phyloP scores from a whole-genome alignment of 2,113 vertebrate species.

The Boulengerochromis microlepis region DNA sequence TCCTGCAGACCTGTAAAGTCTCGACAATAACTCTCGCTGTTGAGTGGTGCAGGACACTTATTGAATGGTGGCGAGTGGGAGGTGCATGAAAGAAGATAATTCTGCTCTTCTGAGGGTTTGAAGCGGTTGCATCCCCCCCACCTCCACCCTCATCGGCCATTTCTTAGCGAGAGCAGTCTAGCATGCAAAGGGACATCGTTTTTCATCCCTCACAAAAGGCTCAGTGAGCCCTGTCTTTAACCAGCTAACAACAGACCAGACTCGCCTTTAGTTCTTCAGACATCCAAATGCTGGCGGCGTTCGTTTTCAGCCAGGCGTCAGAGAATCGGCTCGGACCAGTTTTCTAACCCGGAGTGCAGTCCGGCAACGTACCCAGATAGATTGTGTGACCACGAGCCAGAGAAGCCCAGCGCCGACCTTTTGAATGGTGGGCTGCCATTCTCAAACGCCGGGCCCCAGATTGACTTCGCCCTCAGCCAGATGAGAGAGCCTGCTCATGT shows the following conservation, averaged over 20 bases:
- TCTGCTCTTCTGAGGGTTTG: constrained; percentile 11
- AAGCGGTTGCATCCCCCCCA: not conserved
- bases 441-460: constrained; percentile 29
- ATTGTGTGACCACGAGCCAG: constrained; percentile 27
- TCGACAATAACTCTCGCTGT: constrained; percentile 16
- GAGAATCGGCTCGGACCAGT: not conserved
- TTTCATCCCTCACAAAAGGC: constrained; percentile 50
- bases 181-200: constrained; percentile 37
- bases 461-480: constrained; percentile 50
- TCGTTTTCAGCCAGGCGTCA: not conserved
- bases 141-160: not conserved
- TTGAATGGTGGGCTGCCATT: constrained; percentile 38
- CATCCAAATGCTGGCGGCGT: constrained; percentile 7
- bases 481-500: constrained; percentile 60
- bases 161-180: constrained; percentile 30
- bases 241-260: constrained; percentile 33
- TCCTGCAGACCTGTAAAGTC: constrained; percentile 46
- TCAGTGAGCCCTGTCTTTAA: constrained; percentile 41
- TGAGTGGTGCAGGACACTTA: constrained; percentile 18
- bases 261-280: constrained; percentile 33
- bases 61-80: constrained; percentile 23
- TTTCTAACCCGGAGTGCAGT: constrained; percentile 23
- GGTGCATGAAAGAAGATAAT: constrained; percentile 21
- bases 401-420: constrained; percentile 34
- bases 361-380: not conserved